Evolutionary conservation across 2,113 vertebrate species (phyloP).

Genomic region (Clarias macrocephalus): DNA sequence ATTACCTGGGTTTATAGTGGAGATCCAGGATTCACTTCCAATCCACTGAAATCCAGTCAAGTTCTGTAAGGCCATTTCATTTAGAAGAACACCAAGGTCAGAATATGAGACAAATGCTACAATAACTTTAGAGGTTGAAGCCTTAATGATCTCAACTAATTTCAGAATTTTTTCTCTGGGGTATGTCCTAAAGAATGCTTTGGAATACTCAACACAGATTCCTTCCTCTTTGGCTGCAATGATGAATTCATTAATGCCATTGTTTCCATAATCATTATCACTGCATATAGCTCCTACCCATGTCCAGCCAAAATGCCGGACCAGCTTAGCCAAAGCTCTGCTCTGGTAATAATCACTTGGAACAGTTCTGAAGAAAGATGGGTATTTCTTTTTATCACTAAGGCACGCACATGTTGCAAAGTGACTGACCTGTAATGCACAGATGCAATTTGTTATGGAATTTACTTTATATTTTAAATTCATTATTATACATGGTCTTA

Average conservation of each 20-base stretch:
- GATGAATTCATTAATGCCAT: no score
- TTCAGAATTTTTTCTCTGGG: no score
- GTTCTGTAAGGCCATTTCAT: conserved; percentile 49
- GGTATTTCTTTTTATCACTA: conserved; percentile 33
- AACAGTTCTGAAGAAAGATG: conserved; percentile 25
- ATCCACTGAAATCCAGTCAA: conserved; percentile 4
- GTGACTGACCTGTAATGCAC: conserved; percentile 6
- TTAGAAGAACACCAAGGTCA: conserved; percentile 58
- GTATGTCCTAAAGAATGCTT: no score
- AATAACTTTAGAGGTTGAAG: no score
- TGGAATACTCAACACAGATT: no score
- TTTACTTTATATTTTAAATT: neutral
- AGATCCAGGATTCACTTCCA: conserved; percentile 56
- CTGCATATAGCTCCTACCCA: no score
- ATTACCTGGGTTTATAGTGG: conserved; percentile 53
- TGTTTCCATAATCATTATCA: no score
- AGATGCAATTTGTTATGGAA: neutral
- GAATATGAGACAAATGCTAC: conserved; percentile 65
- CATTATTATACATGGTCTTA: neutral
- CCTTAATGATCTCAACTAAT: no score
- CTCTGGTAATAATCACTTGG: no score
- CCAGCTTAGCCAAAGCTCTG: no score
- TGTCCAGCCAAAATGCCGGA: no score
- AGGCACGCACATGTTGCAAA: conserved; percentile 40
- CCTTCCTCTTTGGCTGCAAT: no score